Base-by-base conservation (phyloP, 2,888 invertebrate species). In the Belgica antarctica region DNA sequence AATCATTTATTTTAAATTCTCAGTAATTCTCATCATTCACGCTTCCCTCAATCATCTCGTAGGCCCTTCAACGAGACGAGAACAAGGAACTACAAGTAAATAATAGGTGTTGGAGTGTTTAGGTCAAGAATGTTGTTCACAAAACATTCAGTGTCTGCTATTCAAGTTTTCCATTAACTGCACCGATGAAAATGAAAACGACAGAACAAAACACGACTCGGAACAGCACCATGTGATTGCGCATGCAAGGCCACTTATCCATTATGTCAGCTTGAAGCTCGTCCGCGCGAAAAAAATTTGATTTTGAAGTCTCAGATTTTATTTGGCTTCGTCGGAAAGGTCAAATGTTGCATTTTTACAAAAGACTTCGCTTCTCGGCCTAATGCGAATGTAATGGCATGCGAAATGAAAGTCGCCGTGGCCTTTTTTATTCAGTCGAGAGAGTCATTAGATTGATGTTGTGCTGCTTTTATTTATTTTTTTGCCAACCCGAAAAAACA, bases 71-170 rank as follows among this genome's bases (percentile, higher is more conserved):
- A 41, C 41, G 62, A 34, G 34, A 36, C 7, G 62, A 34, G 36
- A 62, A 62, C 17, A 62, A 62, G 28, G 62, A 62, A 59, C 17
- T 34, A 34, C n/a, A 31, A 34, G 31, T 34, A 31, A 62, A 62
- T 62, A 41, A 36, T 63, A 41, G 63, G 63, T 31, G 31, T 63
- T 63, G 25, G 10, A n/a, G 65, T 47, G 65, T 46, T 65, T 65
- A 65, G 65, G 65, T 65, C 65, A 65, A 65, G 65, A 65, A 65
- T 65, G 65, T 24, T 65, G 36, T 52, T 52, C 34, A 31, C 34
- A 8, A 31, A 8, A 31, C 12, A 12, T 31, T 31, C 5, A 31
- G 34, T 31, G 34, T 12, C 34, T 31, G 12, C 5, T 12, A 31
- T 31, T 31, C 34, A 31, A n/a, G 15, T 41, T 52, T 52, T 52